Evolutionary conservation across 37 sponge, comb jelly and placozoan species (phyloP).

Genomic region (Aplysina aerophoba): DNA sequence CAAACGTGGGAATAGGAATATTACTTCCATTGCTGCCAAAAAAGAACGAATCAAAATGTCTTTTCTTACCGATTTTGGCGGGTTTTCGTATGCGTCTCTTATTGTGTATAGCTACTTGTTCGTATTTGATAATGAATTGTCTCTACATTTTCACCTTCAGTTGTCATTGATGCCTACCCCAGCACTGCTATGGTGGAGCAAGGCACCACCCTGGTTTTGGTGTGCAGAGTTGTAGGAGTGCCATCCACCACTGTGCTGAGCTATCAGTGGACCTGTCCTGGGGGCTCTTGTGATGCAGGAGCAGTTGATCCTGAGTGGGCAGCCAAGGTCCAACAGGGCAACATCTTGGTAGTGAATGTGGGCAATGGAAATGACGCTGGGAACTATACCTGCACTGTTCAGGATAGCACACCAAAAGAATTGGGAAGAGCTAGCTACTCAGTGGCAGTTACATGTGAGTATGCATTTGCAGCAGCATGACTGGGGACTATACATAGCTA

Average conservation of each 20-base stretch:
- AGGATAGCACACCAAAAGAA: not conserved
- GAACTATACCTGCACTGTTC: not conserved
- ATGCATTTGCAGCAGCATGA: too few species aligned
- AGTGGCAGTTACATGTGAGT: not conserved
- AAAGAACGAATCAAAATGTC: too few species aligned
- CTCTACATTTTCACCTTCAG: not conserved
- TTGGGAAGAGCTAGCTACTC: conserved; percentile 2
- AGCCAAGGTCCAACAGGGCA: conserved; percentile 1
- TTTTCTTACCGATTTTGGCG: too few species aligned
- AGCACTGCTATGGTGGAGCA: conserved; percentile 7
- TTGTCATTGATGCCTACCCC: conserved; percentile 34
- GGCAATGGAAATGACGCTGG: conserved; percentile 6
- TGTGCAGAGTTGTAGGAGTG: conserved; percentile 24
- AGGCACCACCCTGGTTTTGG: conserved; percentile 28
- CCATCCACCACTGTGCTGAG: conserved; percentile 6
- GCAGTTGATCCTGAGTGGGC: not conserved
- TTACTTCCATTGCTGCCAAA: too few species aligned
- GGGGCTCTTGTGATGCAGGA: too few species aligned
- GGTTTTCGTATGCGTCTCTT: too few species aligned
- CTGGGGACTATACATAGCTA: too few species aligned
- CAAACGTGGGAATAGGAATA: too few species aligned
- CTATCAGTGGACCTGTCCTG: conserved; percentile 21
- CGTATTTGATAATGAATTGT: not conserved
- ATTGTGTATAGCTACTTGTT: too few species aligned
- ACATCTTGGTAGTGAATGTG: conserved; percentile 10